phyloP scores from a whole-genome alignment of 2,113 vertebrate genomes.

The Scophthalmus maximus region DNA sequence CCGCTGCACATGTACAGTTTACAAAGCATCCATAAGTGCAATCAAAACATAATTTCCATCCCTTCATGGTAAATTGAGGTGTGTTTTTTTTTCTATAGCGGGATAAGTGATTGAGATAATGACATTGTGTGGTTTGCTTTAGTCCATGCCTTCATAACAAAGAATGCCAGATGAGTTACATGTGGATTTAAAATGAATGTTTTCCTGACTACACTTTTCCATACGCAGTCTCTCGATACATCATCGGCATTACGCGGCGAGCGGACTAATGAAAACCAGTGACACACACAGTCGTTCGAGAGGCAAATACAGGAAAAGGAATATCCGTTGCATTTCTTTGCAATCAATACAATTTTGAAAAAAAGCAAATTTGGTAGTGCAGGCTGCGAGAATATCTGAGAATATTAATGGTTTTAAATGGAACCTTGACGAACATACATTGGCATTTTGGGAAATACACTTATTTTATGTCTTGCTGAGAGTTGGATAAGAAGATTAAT shows the following conservation, averaged over 20 bases:
- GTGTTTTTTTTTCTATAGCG: constrained; percentile 34
- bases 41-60: constrained; percentile 64
- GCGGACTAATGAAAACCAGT: constrained; percentile 40
- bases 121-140: constrained; percentile 49
- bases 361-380: not conserved
- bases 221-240: constrained; percentile 4
- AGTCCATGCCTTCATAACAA: constrained; percentile 46
- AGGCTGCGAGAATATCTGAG: not conserved
- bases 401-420: not conserved
- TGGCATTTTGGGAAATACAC: too few relatives aligned
- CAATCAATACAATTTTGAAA: not conserved
- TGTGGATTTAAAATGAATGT: constrained; percentile 39
- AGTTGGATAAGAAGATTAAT: not conserved
- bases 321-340: not conserved
- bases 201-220: constrained; percentile 44
- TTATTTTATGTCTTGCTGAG: not conserved
- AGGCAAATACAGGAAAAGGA: not conserved
- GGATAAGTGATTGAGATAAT: constrained; percentile 58
- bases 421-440: too few relatives aligned
- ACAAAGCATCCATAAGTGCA: constrained; percentile 35
- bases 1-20: constrained; percentile 18
- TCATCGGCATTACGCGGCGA: constrained; percentile 12
- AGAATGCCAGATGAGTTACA: constrained; percentile 60
- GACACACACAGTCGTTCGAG: not conserved
- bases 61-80: constrained; percentile 45